A percentile compares a stretch with the other conserved stretches of the same genome.
phyloP scores from a whole-genome alignment of 2,888 invertebrate species.

The Biston betularia region DNA sequence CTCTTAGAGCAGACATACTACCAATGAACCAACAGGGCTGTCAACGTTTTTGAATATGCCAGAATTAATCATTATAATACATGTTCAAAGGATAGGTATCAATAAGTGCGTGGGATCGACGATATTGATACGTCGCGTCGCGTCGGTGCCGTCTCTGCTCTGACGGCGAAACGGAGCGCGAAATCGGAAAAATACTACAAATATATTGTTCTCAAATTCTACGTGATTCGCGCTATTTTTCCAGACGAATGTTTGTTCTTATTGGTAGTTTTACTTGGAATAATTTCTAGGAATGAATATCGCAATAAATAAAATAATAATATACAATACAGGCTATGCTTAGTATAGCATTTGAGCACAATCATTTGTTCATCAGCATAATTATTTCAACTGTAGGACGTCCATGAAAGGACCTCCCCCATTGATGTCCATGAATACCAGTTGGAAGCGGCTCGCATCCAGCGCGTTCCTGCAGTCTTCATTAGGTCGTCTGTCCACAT shows the following conservation, averaged over 20 bases:
- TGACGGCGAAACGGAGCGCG: constrained; percentile 8
- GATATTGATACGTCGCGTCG: constrained; percentile 29
- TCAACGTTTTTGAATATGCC: too few species aligned
- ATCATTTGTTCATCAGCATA: too few species aligned
- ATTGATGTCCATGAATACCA: too few species aligned
- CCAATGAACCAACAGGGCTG: too few species aligned
- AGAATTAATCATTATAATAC: neutral
- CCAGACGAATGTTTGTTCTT: neutral
- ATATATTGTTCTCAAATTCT: constrained; percentile 16
- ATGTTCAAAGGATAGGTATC: neutral
- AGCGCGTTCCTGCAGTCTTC: too few species aligned
- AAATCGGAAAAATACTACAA: constrained; percentile 12
- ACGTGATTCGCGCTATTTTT: constrained; percentile 11
- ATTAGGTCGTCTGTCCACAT: too few species aligned
- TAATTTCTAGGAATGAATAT: neutral
- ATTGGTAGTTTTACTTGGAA: neutral
- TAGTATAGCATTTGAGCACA: too few species aligned
- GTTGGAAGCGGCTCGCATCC: too few species aligned
- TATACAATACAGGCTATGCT: too few species aligned
- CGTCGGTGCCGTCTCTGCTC: constrained; percentile 7
- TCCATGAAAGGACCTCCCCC: too few species aligned
- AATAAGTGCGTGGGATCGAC: constrained; percentile 5
- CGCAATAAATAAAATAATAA: neutral
- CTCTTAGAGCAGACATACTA: too few species aligned
- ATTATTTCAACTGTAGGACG: too few species aligned